These are phyloP conservation scores for Pristionchus pacificus DNA, from an alignment of 1,140 invertebrate species.

Conservation along the genomic window DNA sequence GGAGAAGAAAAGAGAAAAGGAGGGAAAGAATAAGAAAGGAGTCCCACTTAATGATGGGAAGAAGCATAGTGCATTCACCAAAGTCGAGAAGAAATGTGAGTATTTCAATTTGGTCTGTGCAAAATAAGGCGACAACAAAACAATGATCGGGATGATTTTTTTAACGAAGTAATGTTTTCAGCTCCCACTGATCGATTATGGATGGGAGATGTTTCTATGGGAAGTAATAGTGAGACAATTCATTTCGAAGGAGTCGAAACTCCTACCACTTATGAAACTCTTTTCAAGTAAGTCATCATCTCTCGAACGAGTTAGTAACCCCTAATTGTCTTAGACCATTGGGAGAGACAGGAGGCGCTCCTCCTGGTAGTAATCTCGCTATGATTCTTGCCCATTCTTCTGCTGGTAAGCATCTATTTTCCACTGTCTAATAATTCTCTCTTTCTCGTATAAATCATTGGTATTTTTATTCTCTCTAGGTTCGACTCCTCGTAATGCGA, in stretches of 20 bases:
- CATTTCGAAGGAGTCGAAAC: too few species aligned
- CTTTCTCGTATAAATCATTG: background rate
- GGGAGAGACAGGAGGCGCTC: background rate
- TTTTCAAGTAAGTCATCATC: too few species aligned
- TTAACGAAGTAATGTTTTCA: background rate
- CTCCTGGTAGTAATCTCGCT: background rate
- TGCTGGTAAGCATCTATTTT: background rate
- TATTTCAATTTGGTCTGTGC: too few species aligned
- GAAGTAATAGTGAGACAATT: too few species aligned
- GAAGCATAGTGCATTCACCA: background rate
- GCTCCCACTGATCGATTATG: background rate
- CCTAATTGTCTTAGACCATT: background rate
- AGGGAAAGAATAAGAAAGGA: background rate
- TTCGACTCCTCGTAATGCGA: too few species aligned
- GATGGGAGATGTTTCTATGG: too few species aligned
- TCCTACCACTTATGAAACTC: too few species aligned
- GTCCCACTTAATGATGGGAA: background rate
- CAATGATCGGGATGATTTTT: too few species aligned
- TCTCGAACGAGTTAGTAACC: too few species aligned
- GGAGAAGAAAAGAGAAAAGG: background rate
- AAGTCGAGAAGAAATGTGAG: background rate
- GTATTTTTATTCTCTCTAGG: background rate
- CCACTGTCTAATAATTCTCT: background rate
- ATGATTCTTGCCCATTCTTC: background rate
- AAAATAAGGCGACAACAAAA: too few species aligned